Evolutionary conservation across 2,797 vertebrate species (phyloP), one percentile per base, ranked within the genome.

Genomic region (Rhinatrema bivittatum): DNA sequence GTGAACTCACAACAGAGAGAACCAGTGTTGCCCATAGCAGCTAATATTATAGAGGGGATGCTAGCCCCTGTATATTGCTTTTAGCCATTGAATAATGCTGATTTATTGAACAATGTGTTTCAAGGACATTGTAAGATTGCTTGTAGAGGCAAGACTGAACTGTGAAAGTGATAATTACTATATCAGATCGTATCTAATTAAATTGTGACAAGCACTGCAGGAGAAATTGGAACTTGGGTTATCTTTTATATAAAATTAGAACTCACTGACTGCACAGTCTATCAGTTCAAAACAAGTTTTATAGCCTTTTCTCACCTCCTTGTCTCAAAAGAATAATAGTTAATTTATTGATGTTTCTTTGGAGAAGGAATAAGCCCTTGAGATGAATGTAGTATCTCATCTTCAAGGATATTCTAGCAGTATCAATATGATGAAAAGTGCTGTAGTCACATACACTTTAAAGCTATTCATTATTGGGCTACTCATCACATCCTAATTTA

Each of bases 131-230:
- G 38, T 53, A 56, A 57, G 59, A 63, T 23, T 56, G 44, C 62
- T 2, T 45, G 54, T 43, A 53, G 62, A 62, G 61, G 64, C 63
- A 57, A 51, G 54, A 38, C 43, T 58, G 58, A 52, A 38, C 54
- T 42, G 50, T 68, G 51, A 57, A 68, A 63, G 64, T 48, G 60
- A 3, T 40, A 72, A 66, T 70, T 64, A 68, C 60, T 55, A 46
- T 45, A 65, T 65, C 65, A 56, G 59, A 57, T 69, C 62, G 65
- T 42, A 45, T 61, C 59, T 65, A 72, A 65, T 76, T 72, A 72
- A 67, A 70, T 59, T 42, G 49, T 50, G 65, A 68, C 60, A 39
- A 56, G 53, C 68, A 27, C 58, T 55, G 71, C 69, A 42, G 59
- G 66, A 46, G 45, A 58, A 61, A 57, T 32, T 46, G 60, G 62